Conservation (phyloP, 2,797 vertebrate genomes). For the Squalus acanthias region DNA sequence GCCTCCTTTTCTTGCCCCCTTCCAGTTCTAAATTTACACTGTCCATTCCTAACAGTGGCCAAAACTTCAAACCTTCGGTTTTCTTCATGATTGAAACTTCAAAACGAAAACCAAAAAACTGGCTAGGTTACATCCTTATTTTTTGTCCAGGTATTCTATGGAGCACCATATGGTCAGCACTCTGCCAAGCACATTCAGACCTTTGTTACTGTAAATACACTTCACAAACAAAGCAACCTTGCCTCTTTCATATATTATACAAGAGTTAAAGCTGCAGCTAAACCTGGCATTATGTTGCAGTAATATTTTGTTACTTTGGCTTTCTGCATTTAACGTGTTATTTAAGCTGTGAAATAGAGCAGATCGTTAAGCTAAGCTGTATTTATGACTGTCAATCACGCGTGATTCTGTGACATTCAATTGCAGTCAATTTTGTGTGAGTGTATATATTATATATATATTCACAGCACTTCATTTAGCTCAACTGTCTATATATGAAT, state of each 20-base stretch:
- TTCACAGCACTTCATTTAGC: not conserved
- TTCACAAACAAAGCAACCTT: not conserved
- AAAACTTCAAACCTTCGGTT: not conserved
- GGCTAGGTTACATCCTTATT: not conserved
- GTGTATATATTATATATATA: not conserved
- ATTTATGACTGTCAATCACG: not conserved
- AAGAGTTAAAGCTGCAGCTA: not conserved
- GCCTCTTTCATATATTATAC: not conserved
- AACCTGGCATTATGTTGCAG: not conserved
- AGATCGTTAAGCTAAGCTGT: not conserved
- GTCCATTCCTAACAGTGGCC: not conserved
- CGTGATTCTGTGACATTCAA: not conserved
- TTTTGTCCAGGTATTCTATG: not conserved
- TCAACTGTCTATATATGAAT: not conserved
- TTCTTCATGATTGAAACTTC: not conserved
- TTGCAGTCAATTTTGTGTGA: not conserved
- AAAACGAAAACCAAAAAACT: not conserved
- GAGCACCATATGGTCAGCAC: not conserved
- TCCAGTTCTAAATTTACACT: not conserved
- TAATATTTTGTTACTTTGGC: not conserved
- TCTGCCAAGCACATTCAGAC: not conserved
- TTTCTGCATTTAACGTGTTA: conserved; percentile 26
- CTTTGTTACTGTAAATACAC: not conserved
- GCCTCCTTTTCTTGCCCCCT: not conserved
- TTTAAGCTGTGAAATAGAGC: not conserved